Evolutionary conservation across 2,888 invertebrate species (phyloP), one percentile per base, ranked within the genome.

Genomic region (Eurois occulta): DNA sequence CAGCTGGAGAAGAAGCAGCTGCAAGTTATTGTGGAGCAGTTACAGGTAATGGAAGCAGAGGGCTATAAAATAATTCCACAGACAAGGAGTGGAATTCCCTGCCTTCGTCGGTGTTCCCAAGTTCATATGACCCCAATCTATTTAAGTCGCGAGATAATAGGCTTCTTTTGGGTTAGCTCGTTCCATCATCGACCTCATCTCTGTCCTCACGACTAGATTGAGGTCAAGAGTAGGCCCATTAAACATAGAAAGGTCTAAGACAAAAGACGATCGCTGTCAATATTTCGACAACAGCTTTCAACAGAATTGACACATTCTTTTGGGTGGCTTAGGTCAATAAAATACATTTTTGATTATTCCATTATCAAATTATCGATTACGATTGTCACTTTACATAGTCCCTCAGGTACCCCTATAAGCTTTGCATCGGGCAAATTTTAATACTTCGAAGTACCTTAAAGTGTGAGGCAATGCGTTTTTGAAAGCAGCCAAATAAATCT

Each of bases 1-100:
- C 96, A 95, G 89, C 90, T 96, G 3, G 96, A 96, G 84, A 96
- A 96, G 86, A 96, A 96, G 60, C 96, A 96, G 87, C 90, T 96
- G 32, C 96, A 96, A 92, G 93, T 95, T 82, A 95, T 97, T 81
- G 96, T 94, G 35, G 96, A 96, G 55, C 96, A 97, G 82, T 89
- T 97, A 75, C 97, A 97, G 95, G 97, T 97, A 76, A 71, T 8
- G 18, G 3, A 58, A 58, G 18, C 8, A 58, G 28, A 58, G 7
- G 1, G 18, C 28, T 28, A n/a, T n/a, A n/a, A n/a, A n/a, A n/a
- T n/a, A n/a, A n/a, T n/a, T n/a, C n/a, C n/a, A n/a, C n/a, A n/a
- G n/a, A n/a, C n/a, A n/a, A n/a, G n/a, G n/a, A n/a, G n/a, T n/a
- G n/a, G n/a, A n/a, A n/a, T n/a, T n/a, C n/a, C n/a, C n/a, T n/a